Percentiles rank a stretch among this genome's conserved stretches.
These are phyloP conservation scores for Brachynemurus nebulosus DNA, from an alignment of 2,888 invertebrate species.

Conservation along the genomic window DNA sequence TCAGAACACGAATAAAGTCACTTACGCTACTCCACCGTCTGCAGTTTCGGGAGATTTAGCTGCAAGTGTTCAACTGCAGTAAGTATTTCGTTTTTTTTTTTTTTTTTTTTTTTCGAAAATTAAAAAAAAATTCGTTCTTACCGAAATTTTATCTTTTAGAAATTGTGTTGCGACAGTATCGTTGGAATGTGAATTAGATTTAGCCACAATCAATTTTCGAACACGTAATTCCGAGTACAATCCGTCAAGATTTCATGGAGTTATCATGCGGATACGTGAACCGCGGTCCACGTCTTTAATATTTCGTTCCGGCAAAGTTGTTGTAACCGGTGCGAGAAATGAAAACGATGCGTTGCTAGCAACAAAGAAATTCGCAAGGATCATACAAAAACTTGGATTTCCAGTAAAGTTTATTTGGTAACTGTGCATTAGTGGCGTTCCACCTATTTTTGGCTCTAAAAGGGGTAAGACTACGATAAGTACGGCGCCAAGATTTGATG, in stretches of 20 bases:
- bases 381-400: constrained; percentile 69
- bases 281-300: constrained; percentile 62
- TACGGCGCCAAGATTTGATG: no score
- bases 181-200: constrained; percentile 54
- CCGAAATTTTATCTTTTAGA: constrained; percentile 32
- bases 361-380: constrained; percentile 67
- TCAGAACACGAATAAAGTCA: neutral
- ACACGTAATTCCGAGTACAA: constrained; percentile 76
- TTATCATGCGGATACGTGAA: constrained; percentile 69
- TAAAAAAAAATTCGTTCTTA: no score
- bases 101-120: no score
- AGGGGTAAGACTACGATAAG: no score
- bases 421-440: no score
- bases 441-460: no score
- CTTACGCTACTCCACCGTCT: neutral
- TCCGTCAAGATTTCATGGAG: constrained; percentile 66
- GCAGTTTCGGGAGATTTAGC: neutral
- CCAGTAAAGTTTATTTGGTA: constrained; percentile 36
- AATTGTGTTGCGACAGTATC: constrained; percentile 73
- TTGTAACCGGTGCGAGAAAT: constrained; percentile 67
- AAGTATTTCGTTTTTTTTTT: no score
- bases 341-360: constrained; percentile 65
- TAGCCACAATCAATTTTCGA: constrained; percentile 60
- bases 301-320: constrained; percentile 70
- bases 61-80: neutral